Base-by-base conservation (phyloP, 2,888 invertebrate species). In the Andrena hattorfiana region DNA sequence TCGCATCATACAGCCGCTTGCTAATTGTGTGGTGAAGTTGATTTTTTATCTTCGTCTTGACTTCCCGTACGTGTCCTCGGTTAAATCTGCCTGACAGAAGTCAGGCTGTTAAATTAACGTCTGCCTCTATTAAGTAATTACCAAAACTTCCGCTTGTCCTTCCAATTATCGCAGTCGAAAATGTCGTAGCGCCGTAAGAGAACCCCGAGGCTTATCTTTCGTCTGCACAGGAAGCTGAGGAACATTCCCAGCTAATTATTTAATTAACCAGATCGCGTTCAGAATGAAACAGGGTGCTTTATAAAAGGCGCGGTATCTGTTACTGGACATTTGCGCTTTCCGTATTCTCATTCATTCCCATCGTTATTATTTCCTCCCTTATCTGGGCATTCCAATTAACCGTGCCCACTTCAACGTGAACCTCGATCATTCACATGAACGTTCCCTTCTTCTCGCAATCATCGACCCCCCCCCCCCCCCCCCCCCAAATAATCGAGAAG, bases 91-190 rank as follows among this genome's bases (percentile, higher is more conserved):
- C 20, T 56, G 20, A 64, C 51, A 42, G 35, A 54, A 63, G 63
- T 42, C 56, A 56, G 79, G 73, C 66, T 68, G 78, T 81, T 54
- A 75, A 85, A 86, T 86, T 74, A 76, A 76, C 63, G 64, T 6
- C 62, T 64, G 73, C 76, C 70, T 80, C 42, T 42, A 42, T 42
- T 42, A 42, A 42, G 42, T 76, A 71, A 83, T 84, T 73, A 76
- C 63, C 76, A 66, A 73, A 67, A 49, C 78, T 82, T 85, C 89
- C 89, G 87, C 66, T 88, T 85, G 83, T 83, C 80, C 76, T 6
- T 35, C 20, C 49, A 49, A 56, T 81, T 78, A 88, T 81, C 77
- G 67, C 80, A 82, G 81, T 85, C 69, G 60, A 64, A 62, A 49
- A 32, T 67, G 56, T 60, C 72, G 26, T 23, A 67, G 54, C 4